phyloP scores from a whole-genome alignment of 2,888 invertebrate genomes.

The Synanthedon formicaeformis region DNA sequence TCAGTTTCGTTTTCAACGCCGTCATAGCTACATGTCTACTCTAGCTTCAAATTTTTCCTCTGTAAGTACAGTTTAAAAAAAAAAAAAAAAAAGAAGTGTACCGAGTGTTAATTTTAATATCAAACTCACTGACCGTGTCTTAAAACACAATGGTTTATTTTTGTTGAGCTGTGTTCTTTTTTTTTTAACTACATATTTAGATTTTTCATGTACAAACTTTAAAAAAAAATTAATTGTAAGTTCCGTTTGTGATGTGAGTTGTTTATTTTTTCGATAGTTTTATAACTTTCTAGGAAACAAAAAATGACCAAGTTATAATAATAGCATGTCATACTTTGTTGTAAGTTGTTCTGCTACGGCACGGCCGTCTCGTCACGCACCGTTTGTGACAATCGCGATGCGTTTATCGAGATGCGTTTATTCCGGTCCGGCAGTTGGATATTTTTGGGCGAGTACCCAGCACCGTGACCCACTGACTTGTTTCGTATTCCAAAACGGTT shows the following conservation, averaged over 20 bases:
- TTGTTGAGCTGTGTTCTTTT: no score
- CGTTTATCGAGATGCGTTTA: constrained; percentile 20
- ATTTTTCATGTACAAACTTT: no score
- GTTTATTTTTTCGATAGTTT: no score
- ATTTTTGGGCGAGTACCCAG: constrained; percentile 46
- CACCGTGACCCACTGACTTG: constrained; percentile 55
- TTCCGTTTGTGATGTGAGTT: no score
- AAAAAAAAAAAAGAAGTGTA: neutral
- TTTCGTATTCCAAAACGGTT: constrained; percentile 41
- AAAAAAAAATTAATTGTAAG: no score
- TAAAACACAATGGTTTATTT: neutral
- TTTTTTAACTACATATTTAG: no score
- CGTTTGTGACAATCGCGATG: constrained; percentile 17
- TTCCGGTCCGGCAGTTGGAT: constrained; percentile 39
- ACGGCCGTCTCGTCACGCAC: constrained; percentile 5
- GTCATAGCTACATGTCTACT: constrained; percentile 12
- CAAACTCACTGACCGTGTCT: neutral
- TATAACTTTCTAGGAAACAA: no score
- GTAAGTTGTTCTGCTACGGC: no score
- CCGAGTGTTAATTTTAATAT: neutral
- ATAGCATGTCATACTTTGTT: no score
- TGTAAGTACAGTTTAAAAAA: neutral
- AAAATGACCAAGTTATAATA: no score
- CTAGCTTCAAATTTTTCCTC: constrained; percentile 1
- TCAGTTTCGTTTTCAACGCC: constrained; percentile 34